Evolutionary conservation across 2,113 vertebrate genomes (phyloP).

Genomic region (Heliornis fulica): DNA sequence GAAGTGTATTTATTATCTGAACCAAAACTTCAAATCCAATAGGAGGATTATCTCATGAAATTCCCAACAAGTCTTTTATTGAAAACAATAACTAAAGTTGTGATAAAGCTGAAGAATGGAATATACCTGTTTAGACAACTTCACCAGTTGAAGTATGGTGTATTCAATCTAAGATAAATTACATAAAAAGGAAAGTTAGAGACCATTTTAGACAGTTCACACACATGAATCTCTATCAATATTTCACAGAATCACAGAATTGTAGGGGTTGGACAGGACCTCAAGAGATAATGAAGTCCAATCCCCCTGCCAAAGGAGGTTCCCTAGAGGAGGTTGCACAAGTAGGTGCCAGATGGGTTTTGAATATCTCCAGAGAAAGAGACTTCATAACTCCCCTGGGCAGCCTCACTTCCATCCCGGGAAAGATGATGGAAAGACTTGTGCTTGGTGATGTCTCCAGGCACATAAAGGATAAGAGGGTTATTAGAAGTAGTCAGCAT

Average conservation of each 20-base stretch:
- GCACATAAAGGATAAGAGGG: no score
- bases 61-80: neutral
- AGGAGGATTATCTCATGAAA: neutral
- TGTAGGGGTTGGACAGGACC: no score
- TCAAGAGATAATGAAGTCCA: no score
- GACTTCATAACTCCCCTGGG: no score
- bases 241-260: neutral
- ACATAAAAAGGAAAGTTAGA: neutral
- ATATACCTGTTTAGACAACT: neutral
- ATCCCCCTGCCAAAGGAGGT: no score
- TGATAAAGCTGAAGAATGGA: neutral
- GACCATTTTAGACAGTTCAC: neutral
- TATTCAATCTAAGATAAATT: neutral
- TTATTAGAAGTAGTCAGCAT: no score
- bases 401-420: no score
- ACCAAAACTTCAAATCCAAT: fast-evolving
- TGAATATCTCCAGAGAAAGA: no score
- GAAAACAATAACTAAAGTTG: neutral
- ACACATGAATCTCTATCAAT: fast-evolving
- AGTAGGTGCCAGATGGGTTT: no score
- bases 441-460: no score
- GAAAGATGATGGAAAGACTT: no score
- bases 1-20: neutral
- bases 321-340: no score
- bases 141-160: neutral